Conservation (phyloP, 2,888 invertebrate genomes). For the Autographa pulchrina region DNA sequence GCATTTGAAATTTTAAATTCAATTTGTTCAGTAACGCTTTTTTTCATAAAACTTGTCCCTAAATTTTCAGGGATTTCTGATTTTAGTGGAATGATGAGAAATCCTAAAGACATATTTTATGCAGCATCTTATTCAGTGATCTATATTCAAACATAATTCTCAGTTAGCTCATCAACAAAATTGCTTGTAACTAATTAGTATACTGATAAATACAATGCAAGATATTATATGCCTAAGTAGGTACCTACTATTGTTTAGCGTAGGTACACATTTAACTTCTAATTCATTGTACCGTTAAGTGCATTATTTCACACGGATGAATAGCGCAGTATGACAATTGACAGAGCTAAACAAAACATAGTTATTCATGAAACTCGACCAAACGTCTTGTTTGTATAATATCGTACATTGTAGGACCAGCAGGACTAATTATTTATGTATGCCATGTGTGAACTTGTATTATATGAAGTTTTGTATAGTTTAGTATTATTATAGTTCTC, state of each 20-base stretch:
- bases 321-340: conserved; percentile 3
- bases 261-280: background rate
- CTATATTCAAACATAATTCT: too few species aligned
- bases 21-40: too few species aligned
- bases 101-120: too few species aligned
- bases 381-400: conserved; percentile 1
- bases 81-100: too few species aligned
- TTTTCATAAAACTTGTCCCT: too few species aligned
- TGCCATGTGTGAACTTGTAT: background rate
- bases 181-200: background rate
- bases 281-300: conserved; percentile 6
- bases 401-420: background rate
- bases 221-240: background rate
- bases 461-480: background rate
- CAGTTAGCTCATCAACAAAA: too few species aligned
- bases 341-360: background rate
- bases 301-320: background rate
- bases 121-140: too few species aligned
- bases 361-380: background rate
- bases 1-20: too few species aligned
- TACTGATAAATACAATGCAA: background rate
- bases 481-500: too few species aligned
- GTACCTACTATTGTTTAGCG: background rate
- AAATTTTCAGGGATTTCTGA: too few species aligned
- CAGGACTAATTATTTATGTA: background rate